Evolutionary conservation across 2,888 invertebrate genomes (phyloP).

Genomic region (Dioctria rufipes): DNA sequence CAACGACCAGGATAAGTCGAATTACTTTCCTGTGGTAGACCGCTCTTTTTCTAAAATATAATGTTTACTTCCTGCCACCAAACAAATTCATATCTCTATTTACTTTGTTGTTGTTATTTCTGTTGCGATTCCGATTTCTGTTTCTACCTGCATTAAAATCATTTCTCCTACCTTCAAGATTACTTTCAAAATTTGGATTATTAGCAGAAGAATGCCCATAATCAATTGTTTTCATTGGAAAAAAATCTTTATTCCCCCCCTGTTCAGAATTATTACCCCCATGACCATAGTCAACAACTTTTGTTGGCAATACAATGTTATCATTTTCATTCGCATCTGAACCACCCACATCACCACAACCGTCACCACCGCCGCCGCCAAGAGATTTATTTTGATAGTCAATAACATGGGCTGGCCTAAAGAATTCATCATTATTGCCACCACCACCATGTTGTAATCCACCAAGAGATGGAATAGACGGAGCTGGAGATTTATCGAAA

Average conservation of each 20-base stretch:
- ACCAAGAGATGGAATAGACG: background rate
- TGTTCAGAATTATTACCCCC: constrained; percentile 51
- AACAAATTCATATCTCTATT: constrained; percentile 48
- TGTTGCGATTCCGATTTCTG: constrained; percentile 27
- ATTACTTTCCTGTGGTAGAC: constrained; percentile 25
- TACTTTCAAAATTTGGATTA: background rate
- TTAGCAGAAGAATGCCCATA: constrained; percentile 75
- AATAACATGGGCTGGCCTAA: constrained; percentile 76
- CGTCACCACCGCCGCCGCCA: constrained; percentile 54
- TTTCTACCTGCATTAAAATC: constrained; percentile 35
- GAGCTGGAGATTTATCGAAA: constrained; percentile 1
- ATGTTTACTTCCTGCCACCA: constrained; percentile 37
- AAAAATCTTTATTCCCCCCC: constrained; percentile 70
- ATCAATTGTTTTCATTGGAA: constrained; percentile 80
- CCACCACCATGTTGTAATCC: background rate
- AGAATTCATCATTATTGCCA: constrained; percentile 72
- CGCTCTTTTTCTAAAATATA: constrained; percentile 49
- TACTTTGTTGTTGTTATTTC: constrained; percentile 26
- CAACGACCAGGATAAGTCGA: constrained; percentile 16
- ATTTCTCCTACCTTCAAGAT: constrained; percentile 43
- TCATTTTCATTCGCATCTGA: constrained; percentile 61
- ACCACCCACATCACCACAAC: too few relatives aligned
- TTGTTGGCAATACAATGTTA: constrained; percentile 72
- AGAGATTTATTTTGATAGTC: constrained; percentile 79
- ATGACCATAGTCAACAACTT: constrained; percentile 82